A percentile compares a stretch with the other conserved stretches of the same genome.
These are phyloP conservation scores for Pomatorhinus ruficollis DNA, from an alignment of 2,113 vertebrate genomes.

Conservation along the genomic window DNA sequence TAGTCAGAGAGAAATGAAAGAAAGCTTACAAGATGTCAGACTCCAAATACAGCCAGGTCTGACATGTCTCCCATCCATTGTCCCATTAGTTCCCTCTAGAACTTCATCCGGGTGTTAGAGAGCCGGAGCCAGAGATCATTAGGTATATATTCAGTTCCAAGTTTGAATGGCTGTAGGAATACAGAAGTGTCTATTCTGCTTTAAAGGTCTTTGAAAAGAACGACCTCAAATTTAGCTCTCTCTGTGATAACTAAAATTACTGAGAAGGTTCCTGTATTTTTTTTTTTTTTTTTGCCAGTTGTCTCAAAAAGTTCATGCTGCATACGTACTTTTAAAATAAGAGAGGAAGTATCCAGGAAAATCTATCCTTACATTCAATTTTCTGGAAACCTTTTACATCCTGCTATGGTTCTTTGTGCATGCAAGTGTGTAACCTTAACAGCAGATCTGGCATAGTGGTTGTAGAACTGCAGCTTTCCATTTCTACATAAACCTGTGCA, in stretches of 20 bases:
- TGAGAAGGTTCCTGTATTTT: background rate
- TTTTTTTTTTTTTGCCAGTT: background rate
- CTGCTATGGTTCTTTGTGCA: background rate
- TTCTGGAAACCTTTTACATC: background rate
- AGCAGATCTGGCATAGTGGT: background rate
- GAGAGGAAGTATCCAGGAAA: background rate
- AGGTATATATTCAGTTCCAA: background rate
- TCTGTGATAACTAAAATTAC: background rate
- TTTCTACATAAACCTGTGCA: background rate
- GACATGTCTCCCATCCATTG: background rate
- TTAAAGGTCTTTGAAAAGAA: background rate
- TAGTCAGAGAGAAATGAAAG: background rate
- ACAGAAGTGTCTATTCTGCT: background rate
- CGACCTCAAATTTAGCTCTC: background rate
- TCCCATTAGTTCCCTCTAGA: background rate
- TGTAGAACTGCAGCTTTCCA: background rate
- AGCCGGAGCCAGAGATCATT: background rate
- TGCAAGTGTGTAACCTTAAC: fast-evolving
- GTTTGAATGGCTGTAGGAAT: background rate
- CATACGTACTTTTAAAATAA: background rate
- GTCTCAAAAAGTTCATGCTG: background rate
- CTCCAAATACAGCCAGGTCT: background rate
- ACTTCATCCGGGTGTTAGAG: background rate
- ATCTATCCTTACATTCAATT: background rate
- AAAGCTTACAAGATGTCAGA: background rate